phyloP scores from a whole-genome alignment of 2,113 vertebrate species.

The Oncorhynchus clarkii region DNA sequence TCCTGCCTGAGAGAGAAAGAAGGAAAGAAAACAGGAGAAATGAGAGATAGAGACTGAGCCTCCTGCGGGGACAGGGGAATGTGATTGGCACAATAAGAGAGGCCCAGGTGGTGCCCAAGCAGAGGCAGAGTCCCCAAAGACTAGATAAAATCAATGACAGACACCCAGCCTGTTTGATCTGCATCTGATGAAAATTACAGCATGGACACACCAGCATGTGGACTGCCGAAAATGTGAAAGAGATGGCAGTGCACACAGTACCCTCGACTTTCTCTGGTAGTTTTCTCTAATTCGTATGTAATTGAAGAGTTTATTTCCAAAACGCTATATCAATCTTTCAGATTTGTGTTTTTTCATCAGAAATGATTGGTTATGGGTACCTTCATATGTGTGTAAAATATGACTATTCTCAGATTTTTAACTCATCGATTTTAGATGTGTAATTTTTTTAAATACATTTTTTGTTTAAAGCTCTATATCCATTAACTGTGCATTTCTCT shows the following conservation, averaged over 20 bases:
- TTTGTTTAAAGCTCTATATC: no score
- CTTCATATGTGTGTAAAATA: no score
- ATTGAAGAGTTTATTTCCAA: not conserved
- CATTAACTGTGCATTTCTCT: no score
- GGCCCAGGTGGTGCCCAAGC: conserved; percentile 58
- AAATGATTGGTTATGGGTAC: no score
- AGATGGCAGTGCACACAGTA: conserved; percentile 5
- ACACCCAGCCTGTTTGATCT: conserved; percentile 57
- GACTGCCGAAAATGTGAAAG: conserved; percentile 11
- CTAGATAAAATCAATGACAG: conserved; percentile 69
- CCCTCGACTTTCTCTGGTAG: not conserved
- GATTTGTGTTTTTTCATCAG: no score
- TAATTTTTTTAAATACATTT: no score
- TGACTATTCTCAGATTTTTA: no score
- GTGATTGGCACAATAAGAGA: conserved; percentile 48
- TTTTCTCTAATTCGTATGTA: not conserved
- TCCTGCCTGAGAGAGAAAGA: no score
- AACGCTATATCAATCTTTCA: no score
- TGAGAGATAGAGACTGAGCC: not conserved
- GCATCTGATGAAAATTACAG: conserved; percentile 72
- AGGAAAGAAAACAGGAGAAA: conserved; percentile 8
- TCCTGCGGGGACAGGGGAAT: conserved; percentile 18
- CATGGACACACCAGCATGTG: conserved; percentile 34
- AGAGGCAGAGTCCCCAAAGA: conserved; percentile 66
- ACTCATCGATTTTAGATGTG: no score